Conservation (phyloP, 1,140 invertebrate genomes). For the Drosophila watanabei region DNA sequence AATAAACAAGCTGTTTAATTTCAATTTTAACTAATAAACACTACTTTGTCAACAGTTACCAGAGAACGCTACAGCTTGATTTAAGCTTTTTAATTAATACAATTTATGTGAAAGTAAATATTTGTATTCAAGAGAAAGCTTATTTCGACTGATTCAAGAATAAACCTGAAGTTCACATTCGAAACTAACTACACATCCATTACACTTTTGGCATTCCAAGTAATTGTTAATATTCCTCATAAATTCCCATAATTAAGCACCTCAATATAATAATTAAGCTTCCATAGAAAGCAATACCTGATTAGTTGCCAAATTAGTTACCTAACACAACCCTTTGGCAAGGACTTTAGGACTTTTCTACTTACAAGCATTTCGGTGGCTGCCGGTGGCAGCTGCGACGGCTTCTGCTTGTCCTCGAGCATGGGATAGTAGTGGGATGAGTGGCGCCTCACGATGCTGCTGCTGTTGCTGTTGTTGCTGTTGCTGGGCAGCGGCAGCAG, state of each 20-base stretch:
- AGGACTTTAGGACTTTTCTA: slow-evolving; percentile 3
- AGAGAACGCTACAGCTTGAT: too few relatives aligned
- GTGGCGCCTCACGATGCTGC: slow-evolving; percentile 71
- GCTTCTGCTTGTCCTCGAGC: slow-evolving; percentile 80
- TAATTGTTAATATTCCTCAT: not conserved
- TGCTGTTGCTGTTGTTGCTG: slow-evolving; percentile 47
- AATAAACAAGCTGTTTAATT: too few relatives aligned
- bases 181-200: not conserved
- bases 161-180: not conserved
- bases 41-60: too few relatives aligned
- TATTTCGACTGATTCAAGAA: too few relatives aligned
- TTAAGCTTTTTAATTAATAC: too few relatives aligned
- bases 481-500: slow-evolving; percentile 71
- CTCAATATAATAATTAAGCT: too few relatives aligned
- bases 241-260: not conserved
- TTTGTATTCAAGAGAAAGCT: too few relatives aligned
- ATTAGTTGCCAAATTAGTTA: slow-evolving; percentile 10
- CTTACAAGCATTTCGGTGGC: slow-evolving; percentile 67
- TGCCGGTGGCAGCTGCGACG: slow-evolving; percentile 48
- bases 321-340: not conserved
- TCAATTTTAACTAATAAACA: too few relatives aligned
- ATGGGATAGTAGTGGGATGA: slow-evolving; percentile 83
- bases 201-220: not conserved
- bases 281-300: not conserved
- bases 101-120: too few relatives aligned